These are phyloP conservation scores for Zophobas atratus DNA, from an alignment of 1,140 invertebrate species.

Conservation along the genomic window DNA sequence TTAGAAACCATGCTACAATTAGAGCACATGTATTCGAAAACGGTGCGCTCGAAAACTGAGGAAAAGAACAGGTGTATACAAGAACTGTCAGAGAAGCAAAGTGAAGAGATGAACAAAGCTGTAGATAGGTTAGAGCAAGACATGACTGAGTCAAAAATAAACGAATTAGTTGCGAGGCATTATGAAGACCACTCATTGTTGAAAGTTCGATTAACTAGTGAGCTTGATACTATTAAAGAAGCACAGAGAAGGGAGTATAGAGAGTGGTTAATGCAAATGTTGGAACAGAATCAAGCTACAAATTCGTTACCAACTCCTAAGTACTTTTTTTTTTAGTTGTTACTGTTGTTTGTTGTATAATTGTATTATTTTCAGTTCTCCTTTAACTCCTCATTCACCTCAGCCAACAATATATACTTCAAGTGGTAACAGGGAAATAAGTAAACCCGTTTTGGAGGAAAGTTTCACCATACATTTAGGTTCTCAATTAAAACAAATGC, in stretches of 20 bases:
- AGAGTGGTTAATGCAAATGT: slow-evolving; percentile 85
- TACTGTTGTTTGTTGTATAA: slow-evolving; percentile 20
- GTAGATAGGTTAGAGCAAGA: slow-evolving; percentile 77
- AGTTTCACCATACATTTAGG: slow-evolving; percentile 98
- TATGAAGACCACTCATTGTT: slow-evolving; percentile 84
- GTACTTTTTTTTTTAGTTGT: slow-evolving; percentile 58
- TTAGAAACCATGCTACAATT: slow-evolving; percentile 85
- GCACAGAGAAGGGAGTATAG: slow-evolving; percentile 86
- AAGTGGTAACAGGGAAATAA: slow-evolving; percentile 52
- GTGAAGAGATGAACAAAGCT: slow-evolving; percentile 83
- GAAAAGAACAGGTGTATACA: slow-evolving; percentile 76
- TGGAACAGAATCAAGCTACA: slow-evolving; percentile 77
- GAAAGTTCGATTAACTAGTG: slow-evolving; percentile 80
- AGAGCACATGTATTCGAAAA: slow-evolving; percentile 84
- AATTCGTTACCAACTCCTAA: slow-evolving; percentile 71
- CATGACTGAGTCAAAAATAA: slow-evolving; percentile 84
- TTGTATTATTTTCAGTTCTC: slow-evolving; percentile 58
- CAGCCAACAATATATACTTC: slow-evolving; percentile 7
- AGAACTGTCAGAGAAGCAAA: slow-evolving; percentile 75
- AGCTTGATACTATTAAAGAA: slow-evolving; percentile 82
- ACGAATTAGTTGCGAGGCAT: slow-evolving; percentile 81
- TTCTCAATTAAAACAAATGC: slow-evolving; percentile 98
- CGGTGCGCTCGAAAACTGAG: slow-evolving; percentile 79
- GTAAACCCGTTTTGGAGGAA: slow-evolving; percentile 81
- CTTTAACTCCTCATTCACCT: slow-evolving; percentile 61